Evolutionary conservation across 2,113 vertebrate genomes (phyloP), one percentile per base, ranked within the genome.

Genomic region (Empidonax traillii): DNA sequence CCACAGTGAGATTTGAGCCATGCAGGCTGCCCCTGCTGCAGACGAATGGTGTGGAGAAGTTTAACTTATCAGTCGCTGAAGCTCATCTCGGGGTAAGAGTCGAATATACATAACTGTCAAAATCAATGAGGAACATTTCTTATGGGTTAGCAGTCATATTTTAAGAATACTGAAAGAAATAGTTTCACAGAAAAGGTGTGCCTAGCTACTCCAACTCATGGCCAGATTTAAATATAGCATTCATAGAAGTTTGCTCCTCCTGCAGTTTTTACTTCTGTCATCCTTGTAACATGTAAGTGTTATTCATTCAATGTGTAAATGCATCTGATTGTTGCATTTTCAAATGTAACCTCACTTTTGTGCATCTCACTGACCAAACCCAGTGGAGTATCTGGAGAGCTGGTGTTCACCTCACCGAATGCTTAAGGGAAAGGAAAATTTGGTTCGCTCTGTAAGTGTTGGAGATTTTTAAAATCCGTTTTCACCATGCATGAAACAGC

Each of bases 91-190:
- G 59, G 86, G 73, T n/a, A 67, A 86, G 47, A 77, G 35, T 92
- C 71, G 62, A 83, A 71, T 94, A 95, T 66, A 80, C 78, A 74
- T 72, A 87, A 28, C 44, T 85, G 31, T 89, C 65, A 95, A 85
- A 95, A 93, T 92, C 94, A 96, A 65, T 72, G 49, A 94, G 58
- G 76, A 97, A 73, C 86, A 51, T 85, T 73, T 94, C n/a, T 89
- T 80, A 68, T 0, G 43, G 7, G 35, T 76, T 82, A 93, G n/a
- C 20, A 33, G 66, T 56, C 94, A 79, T 79, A 82, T 78, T 89
- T 94, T 89, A 82, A 72, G 80, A 94, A 94, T 44, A 13, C 49
- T 94, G 30, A 68, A 39, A 90, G 69, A 95, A 91, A 75, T 56
- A 37, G 53, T 80, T 92, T 75, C 31, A 76, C 35, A 71, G 33